Percentiles rank a stretch among this genome's conserved stretches.
Conservation (phyloP, 2,888 invertebrate genomes). For the Eumerus sabulonum region DNA sequence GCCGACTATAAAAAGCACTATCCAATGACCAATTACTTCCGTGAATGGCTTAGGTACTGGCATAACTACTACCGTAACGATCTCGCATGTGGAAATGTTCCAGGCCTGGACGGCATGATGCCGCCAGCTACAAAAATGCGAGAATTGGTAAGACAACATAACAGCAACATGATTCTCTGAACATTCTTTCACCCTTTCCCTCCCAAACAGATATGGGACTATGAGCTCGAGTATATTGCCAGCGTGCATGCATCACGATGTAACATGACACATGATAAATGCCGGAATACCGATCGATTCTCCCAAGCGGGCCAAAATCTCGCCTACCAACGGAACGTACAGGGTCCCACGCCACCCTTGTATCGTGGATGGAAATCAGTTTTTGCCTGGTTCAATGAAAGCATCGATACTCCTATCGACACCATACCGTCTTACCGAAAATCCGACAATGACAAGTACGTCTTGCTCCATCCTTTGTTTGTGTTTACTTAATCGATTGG, state of each 20-base stretch:
- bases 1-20: conserved; percentile 32
- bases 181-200: neutral
- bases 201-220: conserved; percentile 40
- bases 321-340: conserved; percentile 19
- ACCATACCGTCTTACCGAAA: neutral
- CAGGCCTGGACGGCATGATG: conserved; percentile 9
- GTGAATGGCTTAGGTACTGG: conserved; percentile 42
- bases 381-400: conserved; percentile 35
- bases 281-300: conserved; percentile 39
- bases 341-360: neutral
- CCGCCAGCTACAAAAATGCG: conserved; percentile 35
- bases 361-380: neutral
- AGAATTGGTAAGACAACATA: conserved; percentile 32
- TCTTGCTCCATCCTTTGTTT: neutral
- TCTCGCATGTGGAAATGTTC: conserved; percentile 36
- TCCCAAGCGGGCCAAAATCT: conserved; percentile 45
- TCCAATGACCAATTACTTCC: conserved; percentile 31
- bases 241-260: conserved; percentile 32
- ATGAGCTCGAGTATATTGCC: conserved; percentile 56
- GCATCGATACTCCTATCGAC: neutral
- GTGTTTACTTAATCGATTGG: too few relatives aligned
- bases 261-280: conserved; percentile 42
- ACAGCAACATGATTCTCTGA: neutral
- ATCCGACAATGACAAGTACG: neutral
- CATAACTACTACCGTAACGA: conserved; percentile 53